These are phyloP conservation scores for Chaenogobius annularis DNA, from an alignment of 2,113 vertebrate genomes.

Conservation along the genomic window DNA sequence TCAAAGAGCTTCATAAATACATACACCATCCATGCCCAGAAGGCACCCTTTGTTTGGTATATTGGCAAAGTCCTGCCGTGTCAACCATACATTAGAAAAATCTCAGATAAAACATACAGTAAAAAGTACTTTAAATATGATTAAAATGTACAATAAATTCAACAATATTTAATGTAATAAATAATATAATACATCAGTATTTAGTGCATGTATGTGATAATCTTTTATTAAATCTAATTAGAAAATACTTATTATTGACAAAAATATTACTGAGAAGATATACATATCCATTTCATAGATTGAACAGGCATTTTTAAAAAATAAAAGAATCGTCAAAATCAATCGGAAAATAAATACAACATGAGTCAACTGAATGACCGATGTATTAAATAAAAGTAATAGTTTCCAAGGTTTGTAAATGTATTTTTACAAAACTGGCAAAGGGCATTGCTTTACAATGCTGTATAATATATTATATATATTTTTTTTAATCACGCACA, in stretches of 20 bases:
- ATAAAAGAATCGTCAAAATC: conserved; percentile 59
- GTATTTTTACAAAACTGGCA: conserved; percentile 52
- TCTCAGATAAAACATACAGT: conserved; percentile 65
- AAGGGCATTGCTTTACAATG: conserved; percentile 19
- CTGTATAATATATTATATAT: neutral
- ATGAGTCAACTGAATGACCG: conserved; percentile 54
- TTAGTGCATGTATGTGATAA: conserved; percentile 70
- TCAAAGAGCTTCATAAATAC: conserved; percentile 46
- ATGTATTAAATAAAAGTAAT: conserved; percentile 62
- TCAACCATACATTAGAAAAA: conserved; percentile 60
- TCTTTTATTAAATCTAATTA: conserved; percentile 72
- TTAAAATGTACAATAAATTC: conserved; percentile 70
- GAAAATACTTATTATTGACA: conserved; percentile 73
- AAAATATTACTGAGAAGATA: conserved; percentile 75
- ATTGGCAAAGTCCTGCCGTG: conserved; percentile 57
- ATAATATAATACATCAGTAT: conserved; percentile 73
- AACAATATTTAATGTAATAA: conserved; percentile 64
- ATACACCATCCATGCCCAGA: conserved; percentile 58
- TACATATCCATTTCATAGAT: conserved; percentile 54
- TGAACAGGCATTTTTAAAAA: conserved; percentile 33
- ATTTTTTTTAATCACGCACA: neutral
- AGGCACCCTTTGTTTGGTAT: conserved; percentile 67
- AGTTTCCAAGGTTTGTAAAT: conserved; percentile 35
- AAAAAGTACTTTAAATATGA: conserved; percentile 70
- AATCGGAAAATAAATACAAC: conserved; percentile 64